Evolutionary conservation across 2,113 vertebrate species (phyloP).

Genomic region (Cynopterus brachyotis): DNA sequence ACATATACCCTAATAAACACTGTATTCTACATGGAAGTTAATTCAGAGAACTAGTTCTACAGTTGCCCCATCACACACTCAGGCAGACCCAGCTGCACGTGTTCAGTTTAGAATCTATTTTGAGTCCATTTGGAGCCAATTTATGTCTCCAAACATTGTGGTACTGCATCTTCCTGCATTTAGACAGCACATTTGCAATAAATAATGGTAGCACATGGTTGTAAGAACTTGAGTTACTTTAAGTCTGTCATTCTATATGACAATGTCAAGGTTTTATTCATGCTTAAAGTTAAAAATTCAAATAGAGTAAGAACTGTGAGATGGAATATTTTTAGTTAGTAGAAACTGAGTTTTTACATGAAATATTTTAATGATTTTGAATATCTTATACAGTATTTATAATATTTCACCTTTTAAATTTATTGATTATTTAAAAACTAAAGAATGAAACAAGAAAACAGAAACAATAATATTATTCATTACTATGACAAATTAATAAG

Average conservation of each 20-base stretch:
- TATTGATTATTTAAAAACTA: background rate
- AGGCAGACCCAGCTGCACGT: background rate
- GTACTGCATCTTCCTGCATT: background rate
- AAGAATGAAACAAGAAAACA: background rate
- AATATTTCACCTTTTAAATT: background rate
- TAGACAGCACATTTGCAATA: background rate
- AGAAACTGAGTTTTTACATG: background rate
- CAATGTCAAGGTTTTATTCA: background rate
- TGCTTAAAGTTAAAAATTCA: background rate
- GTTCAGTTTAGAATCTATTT: background rate
- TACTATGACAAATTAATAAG: background rate
- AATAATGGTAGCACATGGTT: background rate
- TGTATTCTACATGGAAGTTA: background rate
- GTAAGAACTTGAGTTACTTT: background rate
- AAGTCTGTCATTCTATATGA: background rate
- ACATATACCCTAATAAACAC: background rate
- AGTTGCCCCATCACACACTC: background rate
- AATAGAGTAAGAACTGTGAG: background rate
- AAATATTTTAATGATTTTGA: background rate
- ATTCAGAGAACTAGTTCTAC: background rate
- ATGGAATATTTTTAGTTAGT: background rate
- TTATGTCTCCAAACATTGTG: background rate
- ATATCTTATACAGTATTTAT: background rate
- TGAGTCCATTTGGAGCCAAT: background rate
- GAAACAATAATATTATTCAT: background rate